These are phyloP conservation scores for Drosophila navojoa DNA, from an alignment of 1,140 invertebrate genomes.

Conservation along the genomic window DNA sequence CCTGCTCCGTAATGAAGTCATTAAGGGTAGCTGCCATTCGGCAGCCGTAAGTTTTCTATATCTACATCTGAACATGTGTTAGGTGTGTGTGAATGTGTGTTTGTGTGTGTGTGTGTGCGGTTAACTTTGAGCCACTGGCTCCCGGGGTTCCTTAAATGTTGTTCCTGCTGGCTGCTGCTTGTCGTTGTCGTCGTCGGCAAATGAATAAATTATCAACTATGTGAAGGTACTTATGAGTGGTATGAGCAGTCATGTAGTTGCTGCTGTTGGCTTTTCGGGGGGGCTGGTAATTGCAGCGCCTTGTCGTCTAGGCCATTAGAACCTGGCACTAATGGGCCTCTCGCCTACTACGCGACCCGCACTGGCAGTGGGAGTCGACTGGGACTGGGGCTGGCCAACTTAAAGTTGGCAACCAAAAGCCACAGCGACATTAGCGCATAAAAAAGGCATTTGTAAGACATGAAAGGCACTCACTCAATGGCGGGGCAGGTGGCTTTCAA, in stretches of 20 bases:
- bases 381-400: slow-evolving; percentile 23
- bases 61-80: slow-evolving; percentile 28
- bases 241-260: slow-evolving; percentile 51
- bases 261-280: slow-evolving; percentile 24
- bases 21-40: slow-evolving; percentile 60
- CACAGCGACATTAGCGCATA: slow-evolving; percentile 75
- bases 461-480: slow-evolving; percentile 77
- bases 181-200: slow-evolving; percentile 53
- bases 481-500: slow-evolving; percentile 40
- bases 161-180: slow-evolving; percentile 32
- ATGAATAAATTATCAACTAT: slow-evolving; percentile 82
- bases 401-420: slow-evolving; percentile 57
- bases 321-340: slow-evolving; percentile 58
- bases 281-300: slow-evolving; percentile 71
- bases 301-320: slow-evolving; percentile 79
- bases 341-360: slow-evolving; percentile 10
- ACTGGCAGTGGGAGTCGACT: neutral
- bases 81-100: neutral
- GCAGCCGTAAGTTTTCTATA: slow-evolving; percentile 28
- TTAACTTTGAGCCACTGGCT: slow-evolving; percentile 66
- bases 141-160: slow-evolving; percentile 45
- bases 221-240: slow-evolving; percentile 54
- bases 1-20: slow-evolving; percentile 67
- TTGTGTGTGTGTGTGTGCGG: slow-evolving; percentile 47
- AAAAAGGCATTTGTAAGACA: slow-evolving; percentile 80